phyloP scores from a whole-genome alignment of 2,113 vertebrate species.

The Silurus asotus region DNA sequence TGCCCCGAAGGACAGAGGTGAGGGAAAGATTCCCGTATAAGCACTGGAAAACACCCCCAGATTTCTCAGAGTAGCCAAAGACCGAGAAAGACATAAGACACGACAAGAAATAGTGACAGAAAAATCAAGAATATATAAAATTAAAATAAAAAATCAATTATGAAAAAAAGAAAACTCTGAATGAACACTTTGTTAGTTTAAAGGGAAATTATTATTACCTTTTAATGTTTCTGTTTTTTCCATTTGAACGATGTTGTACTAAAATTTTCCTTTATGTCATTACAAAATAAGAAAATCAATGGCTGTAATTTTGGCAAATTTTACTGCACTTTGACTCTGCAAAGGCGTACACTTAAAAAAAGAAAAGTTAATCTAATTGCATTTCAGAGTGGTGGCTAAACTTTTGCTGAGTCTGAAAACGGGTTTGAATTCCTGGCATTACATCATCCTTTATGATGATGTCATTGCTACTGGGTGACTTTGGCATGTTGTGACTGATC shows the following conservation, averaged over 20 bases:
- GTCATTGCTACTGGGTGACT: slow-evolving; percentile 59
- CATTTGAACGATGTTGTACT: neutral
- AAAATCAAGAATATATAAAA: neutral
- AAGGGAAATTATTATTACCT: neutral
- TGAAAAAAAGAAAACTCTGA: neutral
- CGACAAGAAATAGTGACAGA: slow-evolving; percentile 2
- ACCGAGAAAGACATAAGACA: neutral
- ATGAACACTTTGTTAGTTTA: neutral
- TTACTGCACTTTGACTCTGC: neutral
- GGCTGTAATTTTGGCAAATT: neutral
- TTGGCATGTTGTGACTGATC: slow-evolving; percentile 53
- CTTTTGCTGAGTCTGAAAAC: slow-evolving; percentile 48
- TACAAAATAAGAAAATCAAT: slow-evolving; percentile 19
- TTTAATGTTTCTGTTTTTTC: neutral
- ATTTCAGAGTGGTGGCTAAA: slow-evolving; percentile 14
- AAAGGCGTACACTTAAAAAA: neutral
- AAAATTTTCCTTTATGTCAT: neutral
- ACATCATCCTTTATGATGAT: slow-evolving; percentile 63
- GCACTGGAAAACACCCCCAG: slow-evolving; percentile 42
- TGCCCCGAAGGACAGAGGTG: slow-evolving; percentile 54
- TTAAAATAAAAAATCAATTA: neutral
- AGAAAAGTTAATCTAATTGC: neutral
- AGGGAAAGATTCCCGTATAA: slow-evolving; percentile 49
- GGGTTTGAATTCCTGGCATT: slow-evolving; percentile 52
- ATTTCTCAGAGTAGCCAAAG: slow-evolving; percentile 37